A percentile compares a stretch with the other conserved stretches of the same genome.
Conservation (phyloP, 2,888 invertebrate genomes). For the Spicauda simplicius region DNA sequence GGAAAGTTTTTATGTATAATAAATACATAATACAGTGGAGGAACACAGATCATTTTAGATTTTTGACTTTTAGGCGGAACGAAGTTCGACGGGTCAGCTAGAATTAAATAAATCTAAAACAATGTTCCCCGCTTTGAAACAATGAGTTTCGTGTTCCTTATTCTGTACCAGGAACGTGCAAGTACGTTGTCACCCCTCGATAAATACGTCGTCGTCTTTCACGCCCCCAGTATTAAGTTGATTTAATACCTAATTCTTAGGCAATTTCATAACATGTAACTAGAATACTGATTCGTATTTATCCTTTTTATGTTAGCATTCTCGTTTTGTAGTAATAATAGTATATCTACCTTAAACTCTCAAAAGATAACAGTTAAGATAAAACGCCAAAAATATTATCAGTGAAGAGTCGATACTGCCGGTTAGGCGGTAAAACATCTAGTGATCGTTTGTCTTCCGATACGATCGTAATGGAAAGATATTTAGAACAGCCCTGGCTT, state of each 20-base stretch:
- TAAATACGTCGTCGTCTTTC: slow-evolving; percentile 43
- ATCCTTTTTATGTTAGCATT: neutral
- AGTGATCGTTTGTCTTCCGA: slow-evolving; percentile 50
- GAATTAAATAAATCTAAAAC: neutral
- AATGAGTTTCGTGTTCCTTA: slow-evolving; percentile 40
- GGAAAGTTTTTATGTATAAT: too few relatives aligned
- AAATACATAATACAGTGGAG: too few relatives aligned
- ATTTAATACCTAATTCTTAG: slow-evolving; percentile 6
- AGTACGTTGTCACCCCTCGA: slow-evolving; percentile 63
- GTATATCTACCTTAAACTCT: slow-evolving; percentile 39
- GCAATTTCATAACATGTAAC: slow-evolving; percentile 4
- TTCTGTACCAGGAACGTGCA: slow-evolving; percentile 63
- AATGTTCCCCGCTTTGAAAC: slow-evolving; percentile 8
- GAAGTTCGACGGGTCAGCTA: too few relatives aligned
- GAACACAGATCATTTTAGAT: too few relatives aligned
- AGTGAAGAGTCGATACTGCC: neutral
- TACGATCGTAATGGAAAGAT: slow-evolving; percentile 52
- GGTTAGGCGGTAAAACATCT: slow-evolving; percentile 49
- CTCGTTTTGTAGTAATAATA: neutral
- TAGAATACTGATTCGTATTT: neutral
- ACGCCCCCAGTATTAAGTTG: slow-evolving; percentile 47
- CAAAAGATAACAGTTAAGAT: slow-evolving; percentile 47
- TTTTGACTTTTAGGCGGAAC: too few relatives aligned
- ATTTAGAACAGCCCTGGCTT: slow-evolving; percentile 58
- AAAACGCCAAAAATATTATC: slow-evolving; percentile 34